These are phyloP conservation scores for Pungitius pungitius DNA, from an alignment of 2,113 vertebrate species.

Conservation along the genomic window DNA sequence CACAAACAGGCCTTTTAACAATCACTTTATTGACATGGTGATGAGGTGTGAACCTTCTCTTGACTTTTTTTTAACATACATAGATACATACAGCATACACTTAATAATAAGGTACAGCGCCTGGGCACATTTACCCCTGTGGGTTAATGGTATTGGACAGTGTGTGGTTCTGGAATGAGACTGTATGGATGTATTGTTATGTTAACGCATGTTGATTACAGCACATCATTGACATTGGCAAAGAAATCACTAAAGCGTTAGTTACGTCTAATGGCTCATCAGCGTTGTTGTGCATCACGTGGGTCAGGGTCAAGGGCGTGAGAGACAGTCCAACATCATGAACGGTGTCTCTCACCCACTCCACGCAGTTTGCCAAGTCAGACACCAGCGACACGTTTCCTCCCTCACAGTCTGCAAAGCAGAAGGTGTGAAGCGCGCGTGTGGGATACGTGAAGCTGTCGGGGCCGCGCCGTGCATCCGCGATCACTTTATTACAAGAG, in stretches of 20 bases:
- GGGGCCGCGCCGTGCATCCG: conserved; percentile 24
- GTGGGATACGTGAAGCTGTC: conserved; percentile 44
- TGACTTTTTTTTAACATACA: background rate
- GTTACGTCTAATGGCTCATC: background rate
- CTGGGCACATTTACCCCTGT: background rate
- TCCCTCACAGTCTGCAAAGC: conserved; percentile 34
- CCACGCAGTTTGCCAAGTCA: background rate
- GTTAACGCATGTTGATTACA: background rate
- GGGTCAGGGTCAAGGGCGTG: conserved; percentile 23
- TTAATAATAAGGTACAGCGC: background rate
- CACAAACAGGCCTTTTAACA: background rate
- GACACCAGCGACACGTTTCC: background rate
- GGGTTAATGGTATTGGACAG: background rate
- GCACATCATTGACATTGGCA: background rate
- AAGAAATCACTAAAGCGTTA: background rate
- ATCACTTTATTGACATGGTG: background rate
- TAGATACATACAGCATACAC: background rate
- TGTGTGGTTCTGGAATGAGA: background rate
- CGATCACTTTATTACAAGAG: no score
- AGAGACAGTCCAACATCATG: background rate
- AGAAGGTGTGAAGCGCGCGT: conserved; percentile 55
- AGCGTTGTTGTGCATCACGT: background rate
- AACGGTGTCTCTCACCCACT: background rate
- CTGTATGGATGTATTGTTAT: background rate
- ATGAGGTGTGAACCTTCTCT: background rate